These are phyloP conservation scores for Arvicanthis niloticus DNA, from an alignment of 2,113 vertebrate species.

Conservation along the genomic window DNA sequence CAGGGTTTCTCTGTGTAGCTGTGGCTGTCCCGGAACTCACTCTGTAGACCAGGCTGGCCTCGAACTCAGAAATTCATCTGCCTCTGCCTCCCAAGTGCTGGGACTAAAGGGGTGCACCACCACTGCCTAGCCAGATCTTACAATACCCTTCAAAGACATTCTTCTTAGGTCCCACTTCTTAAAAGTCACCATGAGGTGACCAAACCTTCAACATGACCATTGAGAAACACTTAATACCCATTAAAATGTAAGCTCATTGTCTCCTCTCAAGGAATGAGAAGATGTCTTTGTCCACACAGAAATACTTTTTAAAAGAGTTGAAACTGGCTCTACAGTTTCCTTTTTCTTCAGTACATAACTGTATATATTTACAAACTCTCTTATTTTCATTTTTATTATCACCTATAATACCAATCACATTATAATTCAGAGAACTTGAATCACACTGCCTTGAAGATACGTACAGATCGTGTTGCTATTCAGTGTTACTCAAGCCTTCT, in stretches of 20 bases:
- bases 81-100: no score
- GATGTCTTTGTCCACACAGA: neutral
- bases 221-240: neutral
- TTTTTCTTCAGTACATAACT: neutral
- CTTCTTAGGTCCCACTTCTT: neutral
- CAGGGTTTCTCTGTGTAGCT: no score
- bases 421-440: neutral
- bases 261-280: neutral
- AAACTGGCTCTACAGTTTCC: neutral
- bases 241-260: neutral
- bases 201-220: neutral
- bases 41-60: no score
- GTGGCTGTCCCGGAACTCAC: no score
- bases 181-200: neutral
- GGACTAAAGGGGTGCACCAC: no score
- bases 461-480: neutral
- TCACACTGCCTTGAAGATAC: neutral
- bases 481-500: neutral
- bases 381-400: neutral
- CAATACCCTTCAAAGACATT: neutral
- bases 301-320: neutral
- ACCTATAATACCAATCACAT: neutral
- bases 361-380: neutral
- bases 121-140: no score
- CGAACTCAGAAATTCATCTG: no score